A percentile compares a stretch with the other conserved stretches of the same genome.
Evolutionary conservation across 2,888 invertebrate genomes (phyloP).

Genomic region (Cataglyphis albicans): DNA sequence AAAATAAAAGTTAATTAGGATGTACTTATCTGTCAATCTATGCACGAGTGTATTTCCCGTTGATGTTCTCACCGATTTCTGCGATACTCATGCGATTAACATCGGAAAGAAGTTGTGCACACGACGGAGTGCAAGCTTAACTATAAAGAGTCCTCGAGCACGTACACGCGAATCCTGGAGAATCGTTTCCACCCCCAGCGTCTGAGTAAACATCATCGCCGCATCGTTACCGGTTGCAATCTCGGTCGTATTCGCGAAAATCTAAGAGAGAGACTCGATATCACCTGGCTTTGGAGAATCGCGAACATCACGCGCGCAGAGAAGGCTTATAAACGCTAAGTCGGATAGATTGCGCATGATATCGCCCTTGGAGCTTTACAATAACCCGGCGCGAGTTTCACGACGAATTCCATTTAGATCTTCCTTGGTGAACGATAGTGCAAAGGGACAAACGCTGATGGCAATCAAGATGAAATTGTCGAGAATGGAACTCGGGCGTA

Average conservation of each 20-base stretch:
- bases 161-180: conserved; percentile 67
- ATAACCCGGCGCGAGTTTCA: not conserved
- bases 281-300: conserved; percentile 76
- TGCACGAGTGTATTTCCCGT: not conserved
- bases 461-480: conserved; percentile 49
- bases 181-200: conserved; percentile 71
- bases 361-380: conserved; percentile 44
- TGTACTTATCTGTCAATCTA: not conserved
- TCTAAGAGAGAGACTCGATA: conserved; percentile 68
- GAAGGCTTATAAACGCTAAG: conserved; percentile 56
- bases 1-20: not conserved
- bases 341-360: conserved; percentile 60
- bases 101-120: conserved; percentile 20
- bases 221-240: conserved; percentile 76
- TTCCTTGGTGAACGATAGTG: conserved; percentile 37
- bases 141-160: conserved; percentile 56
- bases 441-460: not conserved
- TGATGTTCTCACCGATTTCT: not conserved
- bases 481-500: not conserved
- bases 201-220: conserved; percentile 80
- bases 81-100: conserved; percentile 49
- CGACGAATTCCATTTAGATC: conserved; percentile 60
- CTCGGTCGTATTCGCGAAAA: conserved; percentile 71
- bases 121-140: conserved; percentile 23
- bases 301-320: conserved; percentile 57